Evolutionary conservation across 2,113 vertebrate genomes (phyloP), one percentile per base, ranked within the genome.

Genomic region (Polyodon spathula): DNA sequence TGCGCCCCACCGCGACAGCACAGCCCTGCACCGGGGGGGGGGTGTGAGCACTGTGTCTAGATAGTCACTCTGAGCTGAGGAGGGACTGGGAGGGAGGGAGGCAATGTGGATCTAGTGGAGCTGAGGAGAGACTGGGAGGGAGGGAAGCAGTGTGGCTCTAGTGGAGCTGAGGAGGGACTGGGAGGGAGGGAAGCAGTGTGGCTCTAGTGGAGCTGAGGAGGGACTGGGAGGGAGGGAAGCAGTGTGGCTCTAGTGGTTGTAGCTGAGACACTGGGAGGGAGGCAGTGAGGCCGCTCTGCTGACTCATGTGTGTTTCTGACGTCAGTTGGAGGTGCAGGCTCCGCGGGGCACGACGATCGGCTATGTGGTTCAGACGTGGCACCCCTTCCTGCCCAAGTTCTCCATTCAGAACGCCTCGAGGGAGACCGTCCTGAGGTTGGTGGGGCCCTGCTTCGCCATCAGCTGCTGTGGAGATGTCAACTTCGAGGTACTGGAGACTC

Each of bases 251-350:
- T n/a, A 44, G 12, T 44, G 43, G 7, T 44, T 7, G 17, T 11
- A 42, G 6, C 16, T n/a, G 8, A 44, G 40, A 16, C 1, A 8
- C 11, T 17, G 46, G 50, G 60, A 39, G 3, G 53, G 46, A 37
- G 60, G 9, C 27, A 14, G 38, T 37, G 38, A 1, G 52, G 52
- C 11, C 48, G 58, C 1, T 0, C 4, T 37, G 5, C 2, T 56
- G n/a, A 42, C 27, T 17, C 37, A 6, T 9, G 9, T 27, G 2
- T 39, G n/a, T 61, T 2, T 38, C 10, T 41, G 12, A 50, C 11
- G 41, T 9, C 69, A 95, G 93, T 70, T 95, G 82, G 92, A 95
- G 75, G 85, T 95, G 4, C 92, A 94, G 74, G 81, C 90, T 0
- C 93, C 93, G 0, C 92, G 90, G 0, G 93, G 92, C 27, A 90